These are phyloP conservation scores for Drosophila falleni DNA, from an alignment of 2,888 invertebrate genomes.

Conservation along the genomic window DNA sequence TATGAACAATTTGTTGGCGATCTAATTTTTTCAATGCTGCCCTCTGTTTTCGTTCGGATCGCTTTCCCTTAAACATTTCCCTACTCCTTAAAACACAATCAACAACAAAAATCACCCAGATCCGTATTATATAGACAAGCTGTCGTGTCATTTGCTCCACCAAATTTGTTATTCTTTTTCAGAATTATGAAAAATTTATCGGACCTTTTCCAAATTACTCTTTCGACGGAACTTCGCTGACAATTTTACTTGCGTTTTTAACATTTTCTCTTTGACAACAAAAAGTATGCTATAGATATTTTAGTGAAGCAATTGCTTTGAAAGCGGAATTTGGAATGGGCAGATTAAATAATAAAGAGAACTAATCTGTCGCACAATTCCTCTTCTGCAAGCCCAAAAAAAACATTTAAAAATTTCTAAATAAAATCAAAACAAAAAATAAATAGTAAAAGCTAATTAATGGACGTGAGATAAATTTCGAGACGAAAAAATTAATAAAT, in stretches of 20 bases:
- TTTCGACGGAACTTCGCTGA: neutral
- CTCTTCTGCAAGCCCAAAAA: conserved; percentile 1
- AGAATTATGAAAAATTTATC: neutral
- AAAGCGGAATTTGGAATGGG: conserved; percentile 11
- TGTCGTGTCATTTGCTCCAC: neutral
- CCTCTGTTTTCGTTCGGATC: neutral
- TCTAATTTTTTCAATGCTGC: conserved; percentile 9
- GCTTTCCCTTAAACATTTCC: neutral
- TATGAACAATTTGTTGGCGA: conserved; percentile 5
- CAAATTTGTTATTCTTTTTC: neutral
- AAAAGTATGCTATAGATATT: conserved; percentile 13
- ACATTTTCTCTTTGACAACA: neutral
- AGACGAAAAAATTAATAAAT: conserved; percentile 8
- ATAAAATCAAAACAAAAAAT: conserved; percentile 13
- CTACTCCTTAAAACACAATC: neutral
- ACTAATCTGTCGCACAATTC: conserved; percentile 13
- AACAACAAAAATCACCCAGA: neutral
- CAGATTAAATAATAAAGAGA: neutral
- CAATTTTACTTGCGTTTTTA: neutral
- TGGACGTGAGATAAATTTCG: conserved; percentile 6
- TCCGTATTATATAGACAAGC: neutral
- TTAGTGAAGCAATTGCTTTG: conserved; percentile 2
- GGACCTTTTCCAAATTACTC: neutral
- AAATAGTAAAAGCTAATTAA: neutral
- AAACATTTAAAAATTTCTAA: conserved; percentile 11